Evolutionary conservation across 2,797 vertebrate genomes (phyloP).

Genomic region (Heliangelus exortis): DNA sequence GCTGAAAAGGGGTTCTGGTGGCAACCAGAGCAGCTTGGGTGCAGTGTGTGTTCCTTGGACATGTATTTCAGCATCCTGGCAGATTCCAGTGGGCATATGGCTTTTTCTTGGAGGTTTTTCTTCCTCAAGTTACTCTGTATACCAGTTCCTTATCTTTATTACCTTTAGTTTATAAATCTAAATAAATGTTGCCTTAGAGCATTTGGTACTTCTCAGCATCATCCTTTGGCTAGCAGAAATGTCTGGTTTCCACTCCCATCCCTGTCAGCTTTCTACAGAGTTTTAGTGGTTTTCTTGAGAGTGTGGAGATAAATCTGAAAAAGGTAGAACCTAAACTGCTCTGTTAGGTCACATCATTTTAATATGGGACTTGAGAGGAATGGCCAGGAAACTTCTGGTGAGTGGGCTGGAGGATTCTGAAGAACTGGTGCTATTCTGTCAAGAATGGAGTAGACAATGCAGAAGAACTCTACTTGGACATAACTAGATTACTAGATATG

Average conservation of each 20-base stretch:
- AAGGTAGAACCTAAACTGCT: neutral
- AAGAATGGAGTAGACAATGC: neutral
- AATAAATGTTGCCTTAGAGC: neutral
- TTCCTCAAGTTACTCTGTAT: neutral
- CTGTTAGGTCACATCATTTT: neutral
- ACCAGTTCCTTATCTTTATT: neutral
- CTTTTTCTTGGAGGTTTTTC: neutral
- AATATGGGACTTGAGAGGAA: neutral
- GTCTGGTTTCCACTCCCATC: neutral
- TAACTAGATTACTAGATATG: neutral
- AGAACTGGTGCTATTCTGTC: neutral
- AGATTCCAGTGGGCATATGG: neutral
- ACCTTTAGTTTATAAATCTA: neutral
- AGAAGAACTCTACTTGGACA: neutral
- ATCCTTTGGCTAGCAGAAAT: neutral
- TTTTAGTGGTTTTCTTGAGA: neutral
- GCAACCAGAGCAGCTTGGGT: neutral
- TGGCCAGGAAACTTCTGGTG: neutral
- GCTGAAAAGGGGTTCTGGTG: neutral
- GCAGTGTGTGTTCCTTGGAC: fast-evolving
- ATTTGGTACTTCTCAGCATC: neutral
- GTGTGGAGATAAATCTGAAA: neutral
- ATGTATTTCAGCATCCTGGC: neutral
- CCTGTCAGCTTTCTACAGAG: neutral
- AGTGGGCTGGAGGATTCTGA: neutral